Percentiles rank a stretch among this genome's conserved stretches.
These are phyloP conservation scores for Ataeniobius toweri DNA, from an alignment of 2,797 vertebrate species.

Conservation along the genomic window DNA sequence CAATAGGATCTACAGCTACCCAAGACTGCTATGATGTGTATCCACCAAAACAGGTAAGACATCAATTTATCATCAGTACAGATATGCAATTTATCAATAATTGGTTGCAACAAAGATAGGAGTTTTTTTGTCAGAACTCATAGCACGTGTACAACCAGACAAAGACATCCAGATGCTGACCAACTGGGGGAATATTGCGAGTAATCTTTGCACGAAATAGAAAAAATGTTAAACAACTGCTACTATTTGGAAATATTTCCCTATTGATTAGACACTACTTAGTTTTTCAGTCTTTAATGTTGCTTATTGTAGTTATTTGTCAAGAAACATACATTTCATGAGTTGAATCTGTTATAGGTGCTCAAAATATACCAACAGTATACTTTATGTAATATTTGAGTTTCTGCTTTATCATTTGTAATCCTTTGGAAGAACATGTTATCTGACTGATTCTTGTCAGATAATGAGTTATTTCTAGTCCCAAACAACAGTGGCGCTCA, in stretches of 20 bases:
- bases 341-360: neutral
- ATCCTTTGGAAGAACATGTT: neutral
- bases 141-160: neutral
- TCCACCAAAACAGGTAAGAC: constrained; percentile 78
- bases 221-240: neutral
- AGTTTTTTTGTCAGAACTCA: neutral
- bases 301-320: neutral
- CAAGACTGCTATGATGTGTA: constrained; percentile 48
- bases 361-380: neutral
- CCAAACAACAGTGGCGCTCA: neutral
- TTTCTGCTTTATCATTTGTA: neutral
- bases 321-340: neutral
- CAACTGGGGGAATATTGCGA: neutral
- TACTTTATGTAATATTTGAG: neutral
- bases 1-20: constrained; percentile 27
- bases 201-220: neutral
- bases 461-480: neutral
- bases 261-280: neutral
- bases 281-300: neutral
- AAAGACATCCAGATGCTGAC: neutral
- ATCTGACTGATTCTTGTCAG: neutral
- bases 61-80: neutral
- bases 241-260: neutral
- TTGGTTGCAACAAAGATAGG: neutral
- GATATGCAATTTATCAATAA: neutral